Evolutionary conservation across 2,113 vertebrate species (phyloP).

Genomic region (Anas platyrhynchos): DNA sequence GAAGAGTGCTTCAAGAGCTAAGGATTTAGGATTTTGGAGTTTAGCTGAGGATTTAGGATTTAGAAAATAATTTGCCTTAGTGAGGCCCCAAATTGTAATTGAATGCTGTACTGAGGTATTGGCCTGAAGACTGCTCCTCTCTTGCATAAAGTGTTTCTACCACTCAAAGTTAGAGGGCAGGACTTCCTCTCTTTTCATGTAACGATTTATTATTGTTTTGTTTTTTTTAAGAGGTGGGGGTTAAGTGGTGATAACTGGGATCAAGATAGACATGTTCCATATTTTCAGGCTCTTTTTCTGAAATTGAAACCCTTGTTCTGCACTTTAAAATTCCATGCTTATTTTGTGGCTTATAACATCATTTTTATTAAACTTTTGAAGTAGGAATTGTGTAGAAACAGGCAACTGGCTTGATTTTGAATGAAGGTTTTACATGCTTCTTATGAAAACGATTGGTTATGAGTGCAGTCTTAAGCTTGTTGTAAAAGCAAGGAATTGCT

Average conservation of each 20-base stretch:
- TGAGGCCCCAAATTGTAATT: not conserved
- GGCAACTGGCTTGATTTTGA: not conserved
- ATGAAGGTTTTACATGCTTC: not conserved
- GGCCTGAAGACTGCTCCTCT: not conserved
- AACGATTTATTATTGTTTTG: not conserved
- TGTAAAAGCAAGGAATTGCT: not conserved
- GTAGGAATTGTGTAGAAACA: not conserved
- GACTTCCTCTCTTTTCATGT: not conserved
- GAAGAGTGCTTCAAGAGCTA: not conserved
- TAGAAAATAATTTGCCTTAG: not conserved
- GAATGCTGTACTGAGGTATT: not conserved
- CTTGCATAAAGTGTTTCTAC: not conserved
- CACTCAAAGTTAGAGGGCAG: not conserved
- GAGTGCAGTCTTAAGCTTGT: not conserved
- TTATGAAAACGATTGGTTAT: not conserved
- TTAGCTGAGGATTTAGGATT: not conserved
- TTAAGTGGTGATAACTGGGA: not conserved
- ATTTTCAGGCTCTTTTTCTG: not conserved
- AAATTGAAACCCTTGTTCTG: not conserved
- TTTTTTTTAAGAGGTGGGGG: not conserved
- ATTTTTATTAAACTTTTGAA: not conserved
- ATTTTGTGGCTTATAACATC: not conserved
- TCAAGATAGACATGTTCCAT: not conserved
- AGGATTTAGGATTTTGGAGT: not conserved
- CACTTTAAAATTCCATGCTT: not conserved